Evolutionary conservation across 2,797 vertebrate species (phyloP).

Genomic region (Pipistrellus nathusii): DNA sequence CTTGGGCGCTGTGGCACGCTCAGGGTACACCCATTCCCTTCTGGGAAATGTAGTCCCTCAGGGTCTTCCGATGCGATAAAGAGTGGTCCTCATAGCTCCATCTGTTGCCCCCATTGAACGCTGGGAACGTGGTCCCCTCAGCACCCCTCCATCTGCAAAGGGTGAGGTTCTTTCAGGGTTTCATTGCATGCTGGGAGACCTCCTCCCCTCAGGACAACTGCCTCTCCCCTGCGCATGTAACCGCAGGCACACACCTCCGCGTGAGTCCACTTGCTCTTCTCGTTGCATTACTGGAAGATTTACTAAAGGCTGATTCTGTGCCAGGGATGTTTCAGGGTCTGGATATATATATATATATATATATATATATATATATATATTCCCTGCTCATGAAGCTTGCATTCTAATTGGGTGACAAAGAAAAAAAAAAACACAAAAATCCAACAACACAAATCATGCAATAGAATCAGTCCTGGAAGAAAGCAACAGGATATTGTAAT

Average conservation of each 20-base stretch:
- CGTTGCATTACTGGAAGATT: neutral
- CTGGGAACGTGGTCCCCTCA: neutral
- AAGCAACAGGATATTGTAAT: neutral
- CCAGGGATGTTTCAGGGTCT: constrained; percentile 15
- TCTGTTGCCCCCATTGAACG: neutral
- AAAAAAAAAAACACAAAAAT: neutral
- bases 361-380: too few species aligned
- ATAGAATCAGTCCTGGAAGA: neutral
- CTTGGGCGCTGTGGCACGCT: neutral
- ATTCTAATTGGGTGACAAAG: constrained; percentile 30
- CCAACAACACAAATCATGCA: constrained; percentile 1
- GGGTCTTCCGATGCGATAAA: neutral
- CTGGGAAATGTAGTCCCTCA: constrained; percentile 3
- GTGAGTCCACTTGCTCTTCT: neutral
- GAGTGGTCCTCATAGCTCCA: neutral
- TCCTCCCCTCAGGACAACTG: neutral
- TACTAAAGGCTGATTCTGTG: constrained; percentile 21
- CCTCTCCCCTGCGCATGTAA: neutral
- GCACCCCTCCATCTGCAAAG: neutral
- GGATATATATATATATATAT: neutral
- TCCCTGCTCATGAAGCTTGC: neutral
- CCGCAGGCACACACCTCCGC: neutral
- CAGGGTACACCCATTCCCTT: neutral
- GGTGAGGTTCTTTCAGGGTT: neutral
- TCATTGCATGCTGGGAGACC: neutral